A percentile compares a stretch with the other conserved stretches of the same genome.
These are phyloP conservation scores for Drosophila hawaiiensis DNA, from an alignment of 2,888 invertebrate genomes.

Conservation along the genomic window DNA sequence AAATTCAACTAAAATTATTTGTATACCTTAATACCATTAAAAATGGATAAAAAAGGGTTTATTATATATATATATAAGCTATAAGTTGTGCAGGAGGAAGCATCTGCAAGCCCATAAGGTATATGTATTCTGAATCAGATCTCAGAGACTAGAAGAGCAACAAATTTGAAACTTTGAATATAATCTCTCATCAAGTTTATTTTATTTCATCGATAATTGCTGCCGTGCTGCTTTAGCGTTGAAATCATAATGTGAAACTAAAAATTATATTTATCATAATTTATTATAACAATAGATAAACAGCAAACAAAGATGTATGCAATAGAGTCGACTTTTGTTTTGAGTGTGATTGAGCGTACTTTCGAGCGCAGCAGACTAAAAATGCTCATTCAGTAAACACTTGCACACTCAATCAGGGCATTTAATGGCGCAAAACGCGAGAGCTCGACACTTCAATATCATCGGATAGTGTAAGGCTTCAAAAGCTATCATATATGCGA, in stretches of 20 bases:
- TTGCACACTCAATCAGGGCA: slow-evolving; percentile 79
- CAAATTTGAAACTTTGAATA: not conserved
- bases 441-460: slow-evolving; percentile 33
- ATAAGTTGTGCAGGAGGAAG: not conserved
- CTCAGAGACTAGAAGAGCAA: too few species aligned
- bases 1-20: not conserved
- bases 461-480: slow-evolving; percentile 30
- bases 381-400: slow-evolving; percentile 76
- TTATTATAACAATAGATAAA: not conserved
- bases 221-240: too few species aligned
- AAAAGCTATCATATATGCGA: slow-evolving; percentile 38
- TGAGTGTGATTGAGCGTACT: slow-evolving; percentile 38
- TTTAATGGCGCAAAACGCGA: slow-evolving; percentile 76
- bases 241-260: not conserved
- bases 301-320: not conserved
- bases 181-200: not conserved
- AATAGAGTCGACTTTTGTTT: not conserved
- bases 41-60: not conserved
- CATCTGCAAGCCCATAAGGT: not conserved
- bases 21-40: not conserved
- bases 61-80: too few species aligned
- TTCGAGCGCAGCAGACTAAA: slow-evolving; percentile 53
- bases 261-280: not conserved
- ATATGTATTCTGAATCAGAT: not conserved
- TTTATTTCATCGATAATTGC: not conserved